Base-by-base conservation (phyloP, 64 coral and sea anemone species). In the Actinia equina region DNA sequence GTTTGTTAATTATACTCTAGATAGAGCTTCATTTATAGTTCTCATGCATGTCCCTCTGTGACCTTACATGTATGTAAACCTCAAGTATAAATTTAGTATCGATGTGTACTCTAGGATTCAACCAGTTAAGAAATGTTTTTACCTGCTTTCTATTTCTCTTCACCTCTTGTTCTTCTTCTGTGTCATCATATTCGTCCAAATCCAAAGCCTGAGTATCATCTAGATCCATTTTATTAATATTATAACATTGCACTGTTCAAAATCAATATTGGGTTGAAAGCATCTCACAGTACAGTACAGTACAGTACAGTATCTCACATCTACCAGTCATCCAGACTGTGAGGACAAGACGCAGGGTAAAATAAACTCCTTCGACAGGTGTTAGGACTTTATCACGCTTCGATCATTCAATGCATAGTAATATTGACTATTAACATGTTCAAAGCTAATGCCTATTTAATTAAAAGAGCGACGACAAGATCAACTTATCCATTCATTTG, bases 201-300 rank as follows among this genome's bases (percentile, higher is more conserved):
- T 87, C 55, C 44, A 91, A 76, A n/a, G 85, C 84, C 86, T 91
- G 89, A 26, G 89, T 91, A 53, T 59, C 84, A 45, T 91, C 89
- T 5, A 91, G 51, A 91, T 91, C 84, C 89, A 91, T 91, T 11
- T 69, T 20, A 23, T 69, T 22, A 22, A 23, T 69, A 23, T 69
- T 7, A 69, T 5, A 69, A 69, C 4, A 37, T 69, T 69, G 6
- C 22, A 15, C 12, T 60, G 3, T 60, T 0, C 59, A 18, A 9
- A 69, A 37, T 37, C 30, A 25, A 69, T 69, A 20, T 8, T 37
- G 0, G 30, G 30, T 37, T 37, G 30, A 37, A 37, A 37, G 30
- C 30, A 0, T 37, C 30, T 37, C 30, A 37, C n/a, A n/a, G n/a
- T n/a, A n/a, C n/a, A n/a, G n/a, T n/a, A n/a, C n/a, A n/a, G n/a